Evolutionary conservation across 2,888 invertebrate genomes (phyloP), one percentile per base, ranked within the genome.

Genomic region (Hydropsyche betteni): DNA sequence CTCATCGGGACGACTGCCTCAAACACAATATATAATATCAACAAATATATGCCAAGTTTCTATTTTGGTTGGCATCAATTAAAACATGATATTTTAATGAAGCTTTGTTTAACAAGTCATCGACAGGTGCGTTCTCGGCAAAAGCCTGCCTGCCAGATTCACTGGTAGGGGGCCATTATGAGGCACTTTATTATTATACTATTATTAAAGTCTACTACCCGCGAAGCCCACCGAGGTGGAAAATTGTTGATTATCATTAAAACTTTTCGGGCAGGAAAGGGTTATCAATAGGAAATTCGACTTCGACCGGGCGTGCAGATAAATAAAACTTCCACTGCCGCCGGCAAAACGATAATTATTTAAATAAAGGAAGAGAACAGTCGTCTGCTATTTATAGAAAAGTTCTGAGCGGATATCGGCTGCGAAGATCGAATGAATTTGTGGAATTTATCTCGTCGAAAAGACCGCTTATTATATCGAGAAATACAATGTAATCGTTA

Each of bases 221-320:
- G 16, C 55, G 38, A 69, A 76, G 61, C 76, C 51, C 50, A 70
- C 69, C 50, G 70, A 69, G 74, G 74, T 70, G 68, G 76, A 76
- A 76, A 76, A 76, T 76, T 76, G 74, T 70, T 76, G 69, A 74
- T 76, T 76, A 74, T 74, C 76, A 74, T 76, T 74, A 74, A 74
- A 76, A 76, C 69, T 76, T 76, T 53, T 24, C 36, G 36, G 34
- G 34, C 58, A 36, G 64, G 64, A 34, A 61, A 34, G 64, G 64
- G 64, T 64, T 64, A 64, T 64, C 64, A 64, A 64, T 64, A 34
- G 64, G 36, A 64, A 64, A 64, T 34, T 64, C 64, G 36, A 64
- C 34, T 64, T 64, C 64, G 33, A 34, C 7, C 24, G 5, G 7
- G 10, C 16, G 61, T 5, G 36, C 34, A 24, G 24, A 64, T 64